Evolutionary conservation across 2,113 vertebrate genomes (phyloP).

Genomic region (Calonectris borealis): DNA sequence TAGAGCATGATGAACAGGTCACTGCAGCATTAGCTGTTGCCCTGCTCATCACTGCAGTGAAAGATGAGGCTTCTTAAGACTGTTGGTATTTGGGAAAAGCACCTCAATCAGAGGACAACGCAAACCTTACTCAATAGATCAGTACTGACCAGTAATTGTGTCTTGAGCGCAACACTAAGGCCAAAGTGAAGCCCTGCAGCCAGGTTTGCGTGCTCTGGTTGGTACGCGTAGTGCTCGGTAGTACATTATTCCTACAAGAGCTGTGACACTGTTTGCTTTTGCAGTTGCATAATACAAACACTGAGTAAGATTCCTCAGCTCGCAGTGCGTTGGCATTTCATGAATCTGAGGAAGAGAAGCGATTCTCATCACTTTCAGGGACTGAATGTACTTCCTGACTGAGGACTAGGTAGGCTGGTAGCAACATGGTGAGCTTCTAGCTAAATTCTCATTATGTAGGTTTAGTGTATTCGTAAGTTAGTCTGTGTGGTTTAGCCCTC

Average conservation of each 20-base stretch:
- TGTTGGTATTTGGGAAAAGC: not conserved
- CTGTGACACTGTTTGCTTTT: not conserved
- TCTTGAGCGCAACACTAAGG: not conserved
- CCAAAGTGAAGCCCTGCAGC: not conserved
- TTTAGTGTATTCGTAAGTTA: not conserved
- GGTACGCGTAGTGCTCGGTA: not conserved
- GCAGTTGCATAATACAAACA: conserved; percentile 4
- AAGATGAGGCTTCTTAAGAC: not conserved
- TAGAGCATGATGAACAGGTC: not conserved
- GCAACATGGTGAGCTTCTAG: not conserved
- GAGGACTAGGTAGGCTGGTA: not conserved
- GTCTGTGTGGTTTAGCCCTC: not conserved
- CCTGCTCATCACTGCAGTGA: not conserved
- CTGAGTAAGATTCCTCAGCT: conserved; percentile 9
- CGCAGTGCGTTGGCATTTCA: not conserved
- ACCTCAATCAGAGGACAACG: not conserved
- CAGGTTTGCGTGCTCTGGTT: not conserved
- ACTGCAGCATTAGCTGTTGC: not conserved
- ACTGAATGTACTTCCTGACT: not conserved
- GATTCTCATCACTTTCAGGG: not conserved
- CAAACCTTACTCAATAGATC: not conserved
- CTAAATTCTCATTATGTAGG: not conserved
- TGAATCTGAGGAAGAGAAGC: not conserved
- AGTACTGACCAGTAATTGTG: not conserved
- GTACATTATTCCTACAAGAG: not conserved